Base-by-base conservation (phyloP, 2,113 vertebrate genomes). In the Gyps fulvus region DNA sequence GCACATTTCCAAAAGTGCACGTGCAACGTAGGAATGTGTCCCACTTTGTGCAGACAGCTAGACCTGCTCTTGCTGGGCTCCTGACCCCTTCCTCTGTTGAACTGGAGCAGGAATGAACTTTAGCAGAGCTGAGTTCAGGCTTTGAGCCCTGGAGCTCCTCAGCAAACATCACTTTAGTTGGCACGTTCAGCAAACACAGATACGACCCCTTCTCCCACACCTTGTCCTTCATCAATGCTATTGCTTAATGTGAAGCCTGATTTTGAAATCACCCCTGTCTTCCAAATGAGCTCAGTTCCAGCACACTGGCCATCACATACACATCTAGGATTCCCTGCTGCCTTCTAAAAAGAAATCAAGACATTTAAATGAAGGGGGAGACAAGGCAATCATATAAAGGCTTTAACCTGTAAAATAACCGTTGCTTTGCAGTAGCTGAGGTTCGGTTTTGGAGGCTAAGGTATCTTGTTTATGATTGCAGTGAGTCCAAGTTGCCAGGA, bases 201-300 rank as follows among this genome's bases (percentile, higher is more conserved):
- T 80, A 49, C 2, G 0, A 76, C 40, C 36, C 40, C 40, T 91
- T 93, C 70, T 90, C 62, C 79, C 70, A 65, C 85, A 83, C 74
- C 84, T 83, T 94, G 73, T 83, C 73, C 74, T 87, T 93, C 65
- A 47, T 69, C 61, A 83, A 2, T 65, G 66, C 57, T 85, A 4
- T 76, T 87, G 57, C 87, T 72, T 85, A 65, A 90, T 43, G 25
- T 14, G 7, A 87, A 94, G 65, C 43, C n/a, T 90, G 83, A 55
- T 94, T 94, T 94, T 87, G 73, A 87, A 89, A 96, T 89, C 65
- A 43, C 8, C 20, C 16, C 12, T 38, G 21, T 72, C 43, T 94
- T 94, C 57, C 74, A 73, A 69, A 83, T 40, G 26, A 94, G 69
- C 57, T 87, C 27, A 49, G 43, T 67, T 61, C 43, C 43, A 61